Base-by-base conservation (phyloP, 1,140 invertebrate genomes). In the Uloborus diversus region DNA sequence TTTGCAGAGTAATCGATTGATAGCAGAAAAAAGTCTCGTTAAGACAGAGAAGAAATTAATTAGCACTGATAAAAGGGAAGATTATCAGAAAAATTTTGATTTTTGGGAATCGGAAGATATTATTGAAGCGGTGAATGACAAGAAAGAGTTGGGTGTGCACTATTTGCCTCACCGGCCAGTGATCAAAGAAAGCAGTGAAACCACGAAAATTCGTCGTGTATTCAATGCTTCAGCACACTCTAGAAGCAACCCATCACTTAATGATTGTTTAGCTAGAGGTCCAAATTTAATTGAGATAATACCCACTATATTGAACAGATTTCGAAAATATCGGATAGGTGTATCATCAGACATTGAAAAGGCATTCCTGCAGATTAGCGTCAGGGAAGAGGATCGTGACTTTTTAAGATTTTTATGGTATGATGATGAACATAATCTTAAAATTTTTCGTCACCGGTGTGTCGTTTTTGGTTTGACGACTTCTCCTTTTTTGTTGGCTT, bases 281-380 rank as follows among this genome's bases (percentile, higher is more conserved):
- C 17, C 27, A 32, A 81, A 81, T 53, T 42, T 79, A 3, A 81
- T 66, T 13, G 47, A 25, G 49, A 20, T n/a, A 17, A 57, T 66
- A 25, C 85, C 86, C 4, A 37, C 81, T 2, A 76, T 88, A 33
- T 51, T 88, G 28, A 61, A 0, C 11, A 20, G 42, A 13, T 75
- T 61, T 53, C n/a, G 53, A 49, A 62, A 23, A 13, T n/a, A 61
- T 13, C 28, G 47, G 1, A 61, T 75, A 23, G 70, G 56, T 5
- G 32, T 61, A 3, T 13, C 30, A 32, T 1, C 70, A 11, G 87
- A 88, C 68, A 87, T 89, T 5, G 70, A 81, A 27, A 86, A 85
- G 47, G 87, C 86, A 0, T 88, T 88, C 83, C 79, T 86, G 17
- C 85, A 87, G 79, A 86, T 88, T 20, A 57, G 32, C 11, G 27